Base-by-base conservation (phyloP, 2,797 vertebrate genomes). In the Leptodactylus fallax region DNA sequence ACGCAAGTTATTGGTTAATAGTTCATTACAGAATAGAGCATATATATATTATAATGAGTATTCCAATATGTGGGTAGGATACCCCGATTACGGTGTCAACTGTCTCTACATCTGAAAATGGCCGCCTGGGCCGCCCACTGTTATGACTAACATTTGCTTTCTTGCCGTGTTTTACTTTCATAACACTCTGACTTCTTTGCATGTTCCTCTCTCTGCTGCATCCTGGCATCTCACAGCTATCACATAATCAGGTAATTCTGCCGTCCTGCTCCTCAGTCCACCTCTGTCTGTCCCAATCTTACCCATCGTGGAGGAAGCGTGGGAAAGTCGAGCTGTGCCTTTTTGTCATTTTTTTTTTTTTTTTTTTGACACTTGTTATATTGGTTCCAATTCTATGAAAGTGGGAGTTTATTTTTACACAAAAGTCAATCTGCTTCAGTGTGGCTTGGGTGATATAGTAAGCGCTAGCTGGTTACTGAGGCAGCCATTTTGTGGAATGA, bases 191-290 rank as follows among this genome's bases (percentile, higher is more conserved):
- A 74, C 74, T 77, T 94, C 72, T 97, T 94, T 96, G 96, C 97
- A 97, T 97, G 96, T 96, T 95, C 95, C 95, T 95, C 91, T 95
- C 94, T 97, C 95, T 97, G 97, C 98, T 98, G 97, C 97, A 97
- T 96, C 97, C 95, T 97, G 98, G 97, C 97, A 95, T 97, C 97
- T 97, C 96, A 97, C 97, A 99, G 98, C 97, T 99, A 98, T 98
- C 98, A 99, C 97, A 95, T 97, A 95, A 98, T 99, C 97, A 99
- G 98, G 98, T 99, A 99, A 99, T 96, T 94, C 93, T 94, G 95
- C 92, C 93, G 92, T 93, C 94, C 86, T 92, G 90, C 89, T 67
- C 55, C 87, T 88, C 91, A 58, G 89, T 83, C 90, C 65, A 89
- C 92, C 89, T 89, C 89, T 88, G 87, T 88, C 83, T 65, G 78